phyloP scores from a whole-genome alignment of 2,113 vertebrate genomes.

The Chunga burmeisteri region DNA sequence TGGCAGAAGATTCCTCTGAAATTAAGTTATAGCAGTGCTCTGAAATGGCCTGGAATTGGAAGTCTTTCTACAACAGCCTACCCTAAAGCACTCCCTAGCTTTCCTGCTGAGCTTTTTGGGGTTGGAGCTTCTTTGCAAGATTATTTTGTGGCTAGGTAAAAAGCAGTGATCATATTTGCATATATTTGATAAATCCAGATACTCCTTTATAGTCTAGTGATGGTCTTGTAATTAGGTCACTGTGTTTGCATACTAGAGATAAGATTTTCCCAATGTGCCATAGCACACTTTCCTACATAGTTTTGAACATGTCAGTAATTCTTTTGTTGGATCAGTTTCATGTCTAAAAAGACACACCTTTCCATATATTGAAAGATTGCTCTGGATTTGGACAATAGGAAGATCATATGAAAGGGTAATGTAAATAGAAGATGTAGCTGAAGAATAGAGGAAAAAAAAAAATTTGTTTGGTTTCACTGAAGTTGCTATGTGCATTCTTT shows the following conservation, averaged over 20 bases:
- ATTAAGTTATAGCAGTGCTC: background rate
- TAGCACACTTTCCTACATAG: background rate
- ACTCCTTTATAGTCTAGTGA: background rate
- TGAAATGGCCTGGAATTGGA: background rate
- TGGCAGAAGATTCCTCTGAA: background rate
- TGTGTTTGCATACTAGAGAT: background rate
- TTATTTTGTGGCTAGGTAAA: background rate
- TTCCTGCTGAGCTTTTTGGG: background rate
- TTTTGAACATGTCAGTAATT: background rate
- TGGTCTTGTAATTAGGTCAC: constrained; percentile 1
- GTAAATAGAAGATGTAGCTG: background rate
- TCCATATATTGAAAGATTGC: background rate
- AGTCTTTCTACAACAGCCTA: background rate
- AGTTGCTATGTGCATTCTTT: background rate
- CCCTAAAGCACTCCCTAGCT: background rate
- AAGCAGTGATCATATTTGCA: background rate
- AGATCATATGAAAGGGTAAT: background rate
- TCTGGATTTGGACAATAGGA: background rate
- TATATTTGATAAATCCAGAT: constrained; percentile 4
- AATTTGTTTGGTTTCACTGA: background rate
- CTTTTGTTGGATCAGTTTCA: background rate
- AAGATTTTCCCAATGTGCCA: background rate
- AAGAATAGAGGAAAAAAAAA: background rate
- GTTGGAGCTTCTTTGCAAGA: background rate
- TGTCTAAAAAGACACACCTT: background rate